Evolutionary conservation across 1,140 invertebrate species (phyloP).

Genomic region (Calliopsis andreniformis): DNA sequence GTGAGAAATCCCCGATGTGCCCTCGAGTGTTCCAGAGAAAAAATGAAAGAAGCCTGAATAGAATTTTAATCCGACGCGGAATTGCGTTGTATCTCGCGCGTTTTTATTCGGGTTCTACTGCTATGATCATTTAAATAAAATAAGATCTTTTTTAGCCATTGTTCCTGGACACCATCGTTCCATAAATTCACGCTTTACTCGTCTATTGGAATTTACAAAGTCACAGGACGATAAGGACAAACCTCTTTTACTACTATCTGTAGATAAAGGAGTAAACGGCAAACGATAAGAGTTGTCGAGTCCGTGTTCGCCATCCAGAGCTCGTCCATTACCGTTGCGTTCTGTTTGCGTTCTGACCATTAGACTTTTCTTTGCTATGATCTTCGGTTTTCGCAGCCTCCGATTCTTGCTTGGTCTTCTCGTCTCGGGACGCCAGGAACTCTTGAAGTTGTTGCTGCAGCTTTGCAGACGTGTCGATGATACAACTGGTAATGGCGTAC

Average conservation of each 20-base stretch:
- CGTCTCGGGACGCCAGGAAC: constrained; percentile 37
- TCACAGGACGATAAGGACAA: neutral
- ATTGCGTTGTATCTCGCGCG: constrained; percentile 22
- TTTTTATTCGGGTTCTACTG: too few relatives aligned
- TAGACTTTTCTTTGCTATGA: too few relatives aligned
- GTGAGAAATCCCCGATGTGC: constrained; percentile 65
- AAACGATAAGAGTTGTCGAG: neutral
- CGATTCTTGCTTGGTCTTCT: neutral
- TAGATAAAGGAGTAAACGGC: neutral
- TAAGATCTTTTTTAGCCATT: too few relatives aligned
- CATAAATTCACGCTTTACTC: neutral
- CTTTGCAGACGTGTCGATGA: constrained; percentile 51
- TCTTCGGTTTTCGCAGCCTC: too few relatives aligned
- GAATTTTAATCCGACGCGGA: constrained; percentile 77
- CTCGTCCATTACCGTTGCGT: too few relatives aligned
- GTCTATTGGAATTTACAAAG: neutral
- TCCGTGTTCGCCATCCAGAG: neutral
- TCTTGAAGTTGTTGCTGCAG: constrained; percentile 47
- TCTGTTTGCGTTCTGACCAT: too few relatives aligned
- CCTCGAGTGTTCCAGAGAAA: constrained; percentile 54
- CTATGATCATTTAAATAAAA: too few relatives aligned
- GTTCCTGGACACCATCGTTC: neutral
- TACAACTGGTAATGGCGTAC: constrained; percentile 45
- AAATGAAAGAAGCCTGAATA: constrained; percentile 68
- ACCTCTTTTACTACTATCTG: too few relatives aligned